Evolutionary conservation across 2,888 invertebrate genomes (phyloP).

Genomic region (Tinea trinotella): DNA sequence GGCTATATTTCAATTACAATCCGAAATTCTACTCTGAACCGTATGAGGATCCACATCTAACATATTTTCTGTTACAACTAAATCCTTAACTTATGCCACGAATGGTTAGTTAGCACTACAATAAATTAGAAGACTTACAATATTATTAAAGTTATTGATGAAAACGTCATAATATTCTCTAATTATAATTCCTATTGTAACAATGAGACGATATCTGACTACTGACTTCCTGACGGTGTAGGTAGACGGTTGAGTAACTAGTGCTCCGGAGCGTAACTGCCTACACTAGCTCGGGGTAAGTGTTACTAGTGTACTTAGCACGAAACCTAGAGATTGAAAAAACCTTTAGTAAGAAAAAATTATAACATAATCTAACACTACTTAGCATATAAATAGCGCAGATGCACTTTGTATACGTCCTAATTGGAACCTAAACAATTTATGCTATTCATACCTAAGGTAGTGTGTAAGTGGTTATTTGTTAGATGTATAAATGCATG

Average conservation of each 20-base stretch:
- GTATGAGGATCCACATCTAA: conserved; percentile 20
- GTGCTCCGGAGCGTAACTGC: conserved; percentile 70
- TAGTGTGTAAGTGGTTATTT: conserved; percentile 28
- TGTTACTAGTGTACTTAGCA: conserved; percentile 43
- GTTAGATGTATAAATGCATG: conserved; percentile 24
- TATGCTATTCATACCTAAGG: no score
- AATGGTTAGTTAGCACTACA: conserved; percentile 67
- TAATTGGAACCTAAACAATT: no score
- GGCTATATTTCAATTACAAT: background rate
- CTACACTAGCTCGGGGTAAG: conserved; percentile 59
- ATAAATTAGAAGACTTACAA: conserved; percentile 69
- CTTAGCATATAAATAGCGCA: conserved; percentile 64
- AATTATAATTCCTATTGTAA: conserved; percentile 35
- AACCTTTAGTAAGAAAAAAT: conserved; percentile 51
- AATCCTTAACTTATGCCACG: conserved; percentile 62
- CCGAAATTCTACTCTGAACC: conserved; percentile 58
- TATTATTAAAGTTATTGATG: conserved; percentile 26
- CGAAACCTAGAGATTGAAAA: conserved; percentile 74
- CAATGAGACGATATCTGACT: conserved; percentile 27
- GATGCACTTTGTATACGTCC: no score
- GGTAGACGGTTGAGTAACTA: conserved; percentile 68
- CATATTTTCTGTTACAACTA: conserved; percentile 36
- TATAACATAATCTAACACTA: conserved; percentile 24
- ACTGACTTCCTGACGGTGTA: conserved; percentile 64
- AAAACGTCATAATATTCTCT: conserved; percentile 56